phyloP scores from a whole-genome alignment of 2,113 vertebrate species.

The Piaya cayana region DNA sequence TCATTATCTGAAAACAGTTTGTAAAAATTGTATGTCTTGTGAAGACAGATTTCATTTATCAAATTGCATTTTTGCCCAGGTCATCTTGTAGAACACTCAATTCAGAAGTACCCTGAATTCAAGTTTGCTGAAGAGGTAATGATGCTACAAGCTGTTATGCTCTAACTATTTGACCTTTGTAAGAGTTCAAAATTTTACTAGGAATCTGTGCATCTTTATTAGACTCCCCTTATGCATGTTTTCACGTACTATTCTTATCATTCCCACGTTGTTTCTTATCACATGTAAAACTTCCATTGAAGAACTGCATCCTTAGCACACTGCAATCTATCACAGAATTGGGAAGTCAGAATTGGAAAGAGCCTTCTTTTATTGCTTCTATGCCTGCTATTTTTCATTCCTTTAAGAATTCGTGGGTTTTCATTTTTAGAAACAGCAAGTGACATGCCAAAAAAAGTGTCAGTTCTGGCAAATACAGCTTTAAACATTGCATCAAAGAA shows the following conservation, averaged over 20 bases:
- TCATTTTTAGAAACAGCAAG: neutral
- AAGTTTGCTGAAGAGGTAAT: neutral
- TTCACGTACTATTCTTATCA: neutral
- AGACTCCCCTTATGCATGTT: neutral
- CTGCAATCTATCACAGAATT: neutral
- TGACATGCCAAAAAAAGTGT: neutral
- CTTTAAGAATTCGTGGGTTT: neutral
- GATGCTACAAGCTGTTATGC: neutral
- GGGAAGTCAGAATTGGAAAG: neutral
- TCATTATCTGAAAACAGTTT: neutral
- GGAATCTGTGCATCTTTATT: neutral
- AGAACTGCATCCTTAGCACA: neutral
- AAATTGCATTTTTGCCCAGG: neutral
- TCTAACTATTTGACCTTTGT: neutral
- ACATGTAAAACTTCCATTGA: rapidly evolving
- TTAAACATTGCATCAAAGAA: neutral
- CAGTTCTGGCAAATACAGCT: neutral
- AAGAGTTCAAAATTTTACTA: neutral
- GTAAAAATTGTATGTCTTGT: neutral
- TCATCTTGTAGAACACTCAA: neutral
- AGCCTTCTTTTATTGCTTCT: neutral
- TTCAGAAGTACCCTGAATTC: neutral
- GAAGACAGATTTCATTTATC: neutral
- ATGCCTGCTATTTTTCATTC: neutral
- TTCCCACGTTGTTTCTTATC: neutral